Conservation (phyloP, 2,113 vertebrate genomes). For the Piprites chloris region DNA sequence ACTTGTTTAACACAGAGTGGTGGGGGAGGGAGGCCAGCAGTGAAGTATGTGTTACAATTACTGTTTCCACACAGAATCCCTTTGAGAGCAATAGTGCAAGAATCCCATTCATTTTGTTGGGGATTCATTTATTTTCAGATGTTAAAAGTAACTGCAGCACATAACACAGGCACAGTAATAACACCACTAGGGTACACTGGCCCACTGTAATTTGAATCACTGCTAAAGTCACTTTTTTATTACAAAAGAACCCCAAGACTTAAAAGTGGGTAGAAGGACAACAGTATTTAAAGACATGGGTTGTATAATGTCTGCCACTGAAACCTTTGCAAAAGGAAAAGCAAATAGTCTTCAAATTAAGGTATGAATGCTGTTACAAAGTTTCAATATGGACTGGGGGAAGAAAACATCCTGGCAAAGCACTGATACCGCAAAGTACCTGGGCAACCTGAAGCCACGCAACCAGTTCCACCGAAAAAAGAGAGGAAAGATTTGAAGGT, state of each 20-base stretch:
- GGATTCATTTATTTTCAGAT: conserved; percentile 1
- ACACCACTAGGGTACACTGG: not conserved
- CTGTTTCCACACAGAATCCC: conserved; percentile 25
- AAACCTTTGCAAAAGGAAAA: not conserved
- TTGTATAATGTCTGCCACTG: not conserved
- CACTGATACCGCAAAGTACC: not conserved
- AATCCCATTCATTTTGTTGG: conserved; percentile 41
- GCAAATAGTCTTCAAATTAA: not conserved
- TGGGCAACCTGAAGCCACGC: not conserved
- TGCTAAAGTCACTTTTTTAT: not conserved
- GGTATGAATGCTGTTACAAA: not conserved
- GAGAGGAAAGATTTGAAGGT: not conserved
- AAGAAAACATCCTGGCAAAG: not conserved
- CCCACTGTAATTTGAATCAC: not conserved
- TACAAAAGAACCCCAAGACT: not conserved
- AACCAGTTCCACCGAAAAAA: not conserved
- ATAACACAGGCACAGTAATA: not conserved
- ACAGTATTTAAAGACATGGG: not conserved
- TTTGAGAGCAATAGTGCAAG: conserved; percentile 19
- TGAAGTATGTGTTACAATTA: conserved; percentile 53
- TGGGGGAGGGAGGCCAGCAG: not conserved
- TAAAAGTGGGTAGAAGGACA: not conserved
- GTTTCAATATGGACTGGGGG: not conserved
- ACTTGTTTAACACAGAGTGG: not conserved
- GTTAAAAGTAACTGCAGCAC: conserved; percentile 38